Base-by-base conservation (phyloP, 2,888 invertebrate species). In the Drosophila lacicola region DNA sequence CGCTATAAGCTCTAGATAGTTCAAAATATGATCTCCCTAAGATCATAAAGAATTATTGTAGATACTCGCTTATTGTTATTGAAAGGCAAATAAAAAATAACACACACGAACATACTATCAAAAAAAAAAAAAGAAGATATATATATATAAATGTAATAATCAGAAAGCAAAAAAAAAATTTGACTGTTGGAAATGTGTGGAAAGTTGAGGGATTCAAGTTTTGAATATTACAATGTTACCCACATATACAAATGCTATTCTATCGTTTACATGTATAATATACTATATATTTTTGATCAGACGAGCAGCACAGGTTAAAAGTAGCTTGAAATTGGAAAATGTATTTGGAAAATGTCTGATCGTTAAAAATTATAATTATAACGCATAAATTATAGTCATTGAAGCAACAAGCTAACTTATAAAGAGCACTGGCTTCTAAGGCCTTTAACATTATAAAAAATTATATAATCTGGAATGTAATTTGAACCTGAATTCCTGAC, bases 1-100 rank as follows among this genome's bases (percentile, higher is more conserved):
- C 78, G 78, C 69, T 78, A 29, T 8, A 37, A 56, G 61, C 68
- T 67, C 79, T 74, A 73, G 25, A 49, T 65, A 66, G 78, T 78
- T 78, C 45, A 66, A 55, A 57, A 42, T 17, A 44, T 36, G 74
- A 61, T 74, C 58, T 57, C 47, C 8, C 47, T 44, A 33, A 55
- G 55, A 53, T 71, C 54, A 45, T 34, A 46, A 37, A 42, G 54
- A 67, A 62, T 60, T 64, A 55, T 46, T 67, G 36, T 67, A 45
- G 62, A 78, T 56, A 55, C 47, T 78, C 78, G 58, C 61, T 53
- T 67, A 54, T 58, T 61, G 78, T 54, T 67, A 66, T 45, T 21
- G 6, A 37, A 53, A 29, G 33, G 19, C 39, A 47, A 25, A 36
- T 2, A 29, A 39, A 72, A 17, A 21, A 34, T 39, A 36, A 33